Evolutionary conservation across 2,113 vertebrate species (phyloP).

Genomic region (Callopanchax toddi): DNA sequence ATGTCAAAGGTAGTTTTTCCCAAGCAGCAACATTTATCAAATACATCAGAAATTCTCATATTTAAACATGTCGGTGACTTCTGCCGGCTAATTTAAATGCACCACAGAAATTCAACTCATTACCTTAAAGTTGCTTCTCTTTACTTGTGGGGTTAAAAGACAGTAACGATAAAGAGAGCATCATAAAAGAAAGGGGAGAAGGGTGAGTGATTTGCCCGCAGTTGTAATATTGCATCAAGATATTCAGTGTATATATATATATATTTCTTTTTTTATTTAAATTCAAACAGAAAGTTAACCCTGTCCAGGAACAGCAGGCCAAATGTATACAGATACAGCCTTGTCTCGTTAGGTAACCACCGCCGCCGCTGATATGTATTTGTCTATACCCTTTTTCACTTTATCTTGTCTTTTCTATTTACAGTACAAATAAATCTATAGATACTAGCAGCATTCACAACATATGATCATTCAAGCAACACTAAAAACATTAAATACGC

Average conservation of each 20-base stretch:
- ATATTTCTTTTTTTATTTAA: constrained; percentile 24
- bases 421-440: constrained; percentile 80
- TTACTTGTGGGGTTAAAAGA: constrained; percentile 31
- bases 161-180: constrained; percentile 20
- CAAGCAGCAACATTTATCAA: constrained; percentile 27
- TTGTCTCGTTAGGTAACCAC: constrained; percentile 52
- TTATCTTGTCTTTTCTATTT: constrained; percentile 69
- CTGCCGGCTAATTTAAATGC: constrained; percentile 14
- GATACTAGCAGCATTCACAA: constrained; percentile 83
- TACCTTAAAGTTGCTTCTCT: constrained; percentile 26
- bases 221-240: constrained; percentile 68
- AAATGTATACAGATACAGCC: constrained; percentile 57
- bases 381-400: constrained; percentile 70
- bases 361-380: constrained; percentile 74
- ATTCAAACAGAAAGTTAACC: constrained; percentile 58
- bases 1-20: constrained; percentile 53
- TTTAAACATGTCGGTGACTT: constrained; percentile 41
- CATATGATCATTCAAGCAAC: constrained; percentile 79
- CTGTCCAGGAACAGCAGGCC: constrained; percentile 58
- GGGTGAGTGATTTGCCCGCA: constrained; percentile 37
- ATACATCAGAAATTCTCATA: constrained; percentile 33
- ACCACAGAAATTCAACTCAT: constrained; percentile 22
- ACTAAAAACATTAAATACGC: constrained; percentile 77
- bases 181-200: constrained; percentile 36
- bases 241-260: constrained; percentile 44